Conservation (phyloP, 2,888 invertebrate species). For the Meiosimyza platycephala region DNA sequence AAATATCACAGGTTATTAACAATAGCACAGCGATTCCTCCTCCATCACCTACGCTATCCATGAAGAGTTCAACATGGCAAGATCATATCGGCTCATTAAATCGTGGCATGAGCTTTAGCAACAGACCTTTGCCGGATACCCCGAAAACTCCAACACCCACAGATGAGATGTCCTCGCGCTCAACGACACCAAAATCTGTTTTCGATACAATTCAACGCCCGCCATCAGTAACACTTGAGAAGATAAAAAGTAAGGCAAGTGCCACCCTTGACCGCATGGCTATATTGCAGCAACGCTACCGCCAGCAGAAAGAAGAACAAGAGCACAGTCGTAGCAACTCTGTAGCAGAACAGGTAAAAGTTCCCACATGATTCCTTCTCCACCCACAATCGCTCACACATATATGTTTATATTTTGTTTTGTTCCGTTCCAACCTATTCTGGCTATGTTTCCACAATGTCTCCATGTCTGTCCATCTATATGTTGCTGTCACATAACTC, state of each 20-base stretch:
- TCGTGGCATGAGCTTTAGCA: conserved; percentile 53
- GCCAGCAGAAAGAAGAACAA: conserved; percentile 71
- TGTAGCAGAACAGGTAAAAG: conserved; percentile 54
- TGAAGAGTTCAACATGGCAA: conserved; percentile 53
- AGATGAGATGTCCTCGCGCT: conserved; percentile 61
- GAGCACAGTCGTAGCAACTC: conserved; percentile 52
- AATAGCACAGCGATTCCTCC: conserved; percentile 49
- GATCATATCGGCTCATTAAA: conserved; percentile 55
- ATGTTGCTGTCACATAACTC: conserved; percentile 45
- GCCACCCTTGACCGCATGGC: conserved; percentile 67
- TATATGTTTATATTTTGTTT: conserved; percentile 38
- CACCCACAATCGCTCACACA: conserved; percentile 21
- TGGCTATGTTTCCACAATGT: conserved; percentile 35
- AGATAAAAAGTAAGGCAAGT: conserved; percentile 66
- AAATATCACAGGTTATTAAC: conserved; percentile 49
- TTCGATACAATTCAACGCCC: conserved; percentile 66
- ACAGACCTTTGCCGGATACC: conserved; percentile 71
- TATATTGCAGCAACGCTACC: conserved; percentile 70
- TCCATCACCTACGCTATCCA: conserved; percentile 60
- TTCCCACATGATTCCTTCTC: background rate
- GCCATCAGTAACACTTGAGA: conserved; percentile 66
- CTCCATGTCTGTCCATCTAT: conserved; percentile 19
- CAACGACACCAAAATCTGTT: conserved; percentile 64
- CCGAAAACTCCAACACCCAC: conserved; percentile 64
- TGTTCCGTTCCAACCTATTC: conserved; percentile 38